Evolutionary conservation across 2,797 vertebrate genomes (phyloP), one percentile per base, ranked within the genome.

Genomic region (Octomys mimax): DNA sequence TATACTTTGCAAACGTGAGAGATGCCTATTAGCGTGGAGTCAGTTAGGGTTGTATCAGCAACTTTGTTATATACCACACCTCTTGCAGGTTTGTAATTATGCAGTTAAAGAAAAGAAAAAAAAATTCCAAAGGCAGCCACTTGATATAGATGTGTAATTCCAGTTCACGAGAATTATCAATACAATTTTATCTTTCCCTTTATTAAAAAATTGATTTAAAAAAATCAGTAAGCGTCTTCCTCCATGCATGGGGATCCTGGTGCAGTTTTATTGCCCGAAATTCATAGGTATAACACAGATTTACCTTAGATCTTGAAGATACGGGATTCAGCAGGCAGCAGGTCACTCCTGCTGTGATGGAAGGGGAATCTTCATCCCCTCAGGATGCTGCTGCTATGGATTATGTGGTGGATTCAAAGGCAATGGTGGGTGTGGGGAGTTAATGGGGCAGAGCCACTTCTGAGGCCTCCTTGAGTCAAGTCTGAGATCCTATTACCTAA

Each of bases 1-100:
- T 92, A 92, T 84, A 96, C 98, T 98, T 97, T 97, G 92, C 93
- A 93, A 88, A 70, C 39, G 93, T 80, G 94, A 98, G 89, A 71
- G 95, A 95, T 86, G 92, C 86, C 89, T 97, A 97, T 97, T 97
- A 92, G 92, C 94, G 92, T 46, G 86, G 87, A 87, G 86, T 3
- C 78, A 77, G 90, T 86, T 92, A 49, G 83, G 96, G 68, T 92
- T 97, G 26, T 2, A 28, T 66, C 70, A 62, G 95, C 6, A 4
- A 96, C 95, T 98, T 97, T 92, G 83, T 97, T 94, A 79, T 70
- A 91, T 1, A 93, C 19, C 83, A 80, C 0, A 0, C 94, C 89
- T 96, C 95, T 97, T 92, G 78, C 49, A 71, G 78, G 42, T 79
- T 95, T 93, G 78, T 94, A 92, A 64, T 93, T 96, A 90, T 24